Evolutionary conservation across 2,888 invertebrate genomes (phyloP), one percentile per base, ranked within the genome.

Genomic region (Neocrepidodera transversa): DNA sequence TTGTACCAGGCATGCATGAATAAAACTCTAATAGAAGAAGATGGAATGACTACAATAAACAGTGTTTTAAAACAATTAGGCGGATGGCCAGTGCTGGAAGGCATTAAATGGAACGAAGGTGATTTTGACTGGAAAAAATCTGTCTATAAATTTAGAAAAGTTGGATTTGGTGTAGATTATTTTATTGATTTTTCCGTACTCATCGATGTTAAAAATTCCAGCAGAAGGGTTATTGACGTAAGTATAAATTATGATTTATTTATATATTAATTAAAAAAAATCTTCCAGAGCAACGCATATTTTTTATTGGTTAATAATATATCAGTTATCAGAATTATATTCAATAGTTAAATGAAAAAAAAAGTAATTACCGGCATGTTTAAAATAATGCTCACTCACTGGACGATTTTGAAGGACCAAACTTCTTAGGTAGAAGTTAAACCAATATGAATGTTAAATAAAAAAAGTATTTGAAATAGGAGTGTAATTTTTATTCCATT

Each of bases 61-160:
- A 81, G 84, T 0, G 87, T 94, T 75, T 79, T 96, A 52, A 82
- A 84, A 28, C 82, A 85, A n/a, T 83, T 97, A 16, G 96, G 97
- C 0, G 95, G 95, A 2, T 97, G 96, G 96, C 97, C 97, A 0
- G 90, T 92, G n/a, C 81, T 95, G 30, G 89, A 90, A 65, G 93
- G 90, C 0, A 83, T 86, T 8, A 65, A 76, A 0, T 95, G 95
- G 95, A 84, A 87, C 66, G 86, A 86, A 1, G 78, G 78, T 0
- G 78, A 81, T 8, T 95, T 92, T 82, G 84, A 87, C 64, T 95
- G 95, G 95, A 88, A 87, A 69, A 83, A 89, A 66, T 88, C 91
- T 0, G 90, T 93, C 5, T 93, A 92, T 81, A 88, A 86, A 62
- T 93, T 93, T 82, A 85, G 93, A 36, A 80, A 83, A 51, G 82